phyloP scores from a whole-genome alignment of 1,140 invertebrate genomes.

The Pogonognathellus flavescens region DNA sequence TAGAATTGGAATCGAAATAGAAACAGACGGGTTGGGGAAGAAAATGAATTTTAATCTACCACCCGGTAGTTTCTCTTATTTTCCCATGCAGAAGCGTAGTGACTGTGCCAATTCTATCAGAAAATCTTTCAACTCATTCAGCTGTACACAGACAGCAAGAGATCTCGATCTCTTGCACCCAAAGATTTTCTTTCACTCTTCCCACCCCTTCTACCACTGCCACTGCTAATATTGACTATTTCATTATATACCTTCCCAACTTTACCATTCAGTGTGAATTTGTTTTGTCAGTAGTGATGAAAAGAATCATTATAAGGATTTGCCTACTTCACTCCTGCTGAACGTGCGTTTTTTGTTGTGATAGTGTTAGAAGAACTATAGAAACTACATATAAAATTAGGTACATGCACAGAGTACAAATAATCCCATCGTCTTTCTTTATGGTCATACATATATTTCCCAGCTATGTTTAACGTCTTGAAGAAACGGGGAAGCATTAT shows the following conservation, averaged over 20 bases:
- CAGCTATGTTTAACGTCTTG: neutral
- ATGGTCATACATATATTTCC: neutral
- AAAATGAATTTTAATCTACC: constrained; percentile 59
- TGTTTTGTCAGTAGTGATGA: constrained; percentile 25
- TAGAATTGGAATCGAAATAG: constrained; percentile 38
- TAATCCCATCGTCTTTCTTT: neutral
- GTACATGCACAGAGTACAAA: too few relatives aligned
- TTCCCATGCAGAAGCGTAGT: constrained; percentile 30
- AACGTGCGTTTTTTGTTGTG: too few relatives aligned
- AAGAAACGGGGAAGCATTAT: neutral
- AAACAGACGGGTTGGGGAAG: constrained; percentile 22
- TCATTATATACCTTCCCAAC: too few relatives aligned
- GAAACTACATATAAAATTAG: too few relatives aligned
- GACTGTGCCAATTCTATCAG: constrained; percentile 39
- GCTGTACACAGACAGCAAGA: neutral
- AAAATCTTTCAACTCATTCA: constrained; percentile 37
- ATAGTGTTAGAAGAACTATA: too few relatives aligned
- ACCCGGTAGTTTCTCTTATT: constrained; percentile 54
- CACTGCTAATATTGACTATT: neutral
- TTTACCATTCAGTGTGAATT: neutral
- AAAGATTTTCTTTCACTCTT: constrained; percentile 28
- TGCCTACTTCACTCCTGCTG: too few relatives aligned
- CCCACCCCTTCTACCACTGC: constrained; percentile 1
- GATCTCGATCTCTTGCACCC: neutral
- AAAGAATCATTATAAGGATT: neutral